These are phyloP conservation scores for Erpetoichthys calabaricus DNA, from an alignment of 2,797 vertebrate species.

Conservation along the genomic window DNA sequence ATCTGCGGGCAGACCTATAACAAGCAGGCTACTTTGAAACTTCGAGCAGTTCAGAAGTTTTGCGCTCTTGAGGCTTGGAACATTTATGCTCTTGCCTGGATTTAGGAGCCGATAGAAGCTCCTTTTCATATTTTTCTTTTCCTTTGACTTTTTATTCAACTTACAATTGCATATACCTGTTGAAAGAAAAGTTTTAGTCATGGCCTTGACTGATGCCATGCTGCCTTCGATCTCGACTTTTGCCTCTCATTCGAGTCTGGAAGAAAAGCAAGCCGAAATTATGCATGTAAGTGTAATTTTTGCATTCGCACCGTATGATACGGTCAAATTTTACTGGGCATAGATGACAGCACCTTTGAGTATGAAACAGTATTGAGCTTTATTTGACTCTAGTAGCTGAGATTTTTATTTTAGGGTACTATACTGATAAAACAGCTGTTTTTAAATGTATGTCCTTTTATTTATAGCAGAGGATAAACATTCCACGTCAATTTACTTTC, in stretches of 20 bases:
- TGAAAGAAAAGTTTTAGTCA: slow-evolving; percentile 24
- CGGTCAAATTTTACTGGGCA: too few species aligned
- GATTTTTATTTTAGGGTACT: too few species aligned
- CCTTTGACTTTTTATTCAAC: too few species aligned
- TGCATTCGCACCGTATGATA: too few species aligned
- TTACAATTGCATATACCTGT: not conserved
- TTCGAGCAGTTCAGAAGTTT: slow-evolving; percentile 4
- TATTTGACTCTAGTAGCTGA: too few species aligned
- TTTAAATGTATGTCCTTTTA: too few species aligned
- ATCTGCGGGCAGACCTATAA: slow-evolving; percentile 7
- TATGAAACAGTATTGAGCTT: too few species aligned
- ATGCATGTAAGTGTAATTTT: slow-evolving; percentile 46
- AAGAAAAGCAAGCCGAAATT: slow-evolving; percentile 41
- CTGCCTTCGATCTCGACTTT: slow-evolving; percentile 48
- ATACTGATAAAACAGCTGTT: too few species aligned
- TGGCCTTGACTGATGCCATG: slow-evolving; percentile 52
- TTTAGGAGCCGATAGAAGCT: not conserved
- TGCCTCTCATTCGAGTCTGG: slow-evolving; percentile 31
- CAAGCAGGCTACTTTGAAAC: slow-evolving; percentile 3
- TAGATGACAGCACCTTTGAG: too few species aligned
- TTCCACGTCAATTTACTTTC: too few species aligned
- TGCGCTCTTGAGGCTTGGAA: slow-evolving; percentile 1
- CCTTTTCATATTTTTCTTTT: too few species aligned
- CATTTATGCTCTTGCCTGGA: not conserved
- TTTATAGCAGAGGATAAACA: too few species aligned